Base-by-base conservation (phyloP, 2,113 vertebrate genomes). In the Illadopsis cleaveri region DNA sequence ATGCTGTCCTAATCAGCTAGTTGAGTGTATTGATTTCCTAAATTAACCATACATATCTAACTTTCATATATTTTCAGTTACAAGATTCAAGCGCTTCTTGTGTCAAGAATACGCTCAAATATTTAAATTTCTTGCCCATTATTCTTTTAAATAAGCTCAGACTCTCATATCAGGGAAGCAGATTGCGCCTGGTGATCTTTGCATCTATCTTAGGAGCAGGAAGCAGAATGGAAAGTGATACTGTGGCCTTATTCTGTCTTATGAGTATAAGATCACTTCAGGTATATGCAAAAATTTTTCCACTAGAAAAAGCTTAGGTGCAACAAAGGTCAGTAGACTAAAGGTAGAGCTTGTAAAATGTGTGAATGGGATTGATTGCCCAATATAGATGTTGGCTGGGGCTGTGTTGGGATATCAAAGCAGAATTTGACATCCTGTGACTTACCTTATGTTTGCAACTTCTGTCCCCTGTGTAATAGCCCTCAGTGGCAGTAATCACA, bases 371-470 rank as follows among this genome's bases (percentile, higher is more conserved):
- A 40, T 65, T 57, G 28, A 37, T 61, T 57, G 28, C 11, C 8
- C 0, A 0, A 17, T 13, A 31, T 1, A 35, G 13, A 5, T 85
- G 19, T 11, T 69, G 22, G 4, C 1, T 57, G 8, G 10, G 28
- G 33, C 18, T 81, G 23, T 45, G 30, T 14, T 64, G 47, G 31
- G 15, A 35, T 51, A 42, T n/a, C 47, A 40, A 51, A 78, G 18
- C 30, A 51, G 30, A 78, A 51, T n/a, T n/a, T 51, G 30, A 13
- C 25, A 50, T 62, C 45, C n/a, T 5, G 1, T 27, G 28, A 48
- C 22, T 33, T 33, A n/a, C 20, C 21, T 48, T 50, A 17, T 17
- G 86, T 90, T 73, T 70, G 25, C 71, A 86, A 78, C 12, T 19
- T 65, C 58, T 80, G 19, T 24, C 27, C 14, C 33, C 7, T 42